Evolutionary conservation across 2,888 invertebrate species (phyloP).

Genomic region (Dichetophora obliterata): DNA sequence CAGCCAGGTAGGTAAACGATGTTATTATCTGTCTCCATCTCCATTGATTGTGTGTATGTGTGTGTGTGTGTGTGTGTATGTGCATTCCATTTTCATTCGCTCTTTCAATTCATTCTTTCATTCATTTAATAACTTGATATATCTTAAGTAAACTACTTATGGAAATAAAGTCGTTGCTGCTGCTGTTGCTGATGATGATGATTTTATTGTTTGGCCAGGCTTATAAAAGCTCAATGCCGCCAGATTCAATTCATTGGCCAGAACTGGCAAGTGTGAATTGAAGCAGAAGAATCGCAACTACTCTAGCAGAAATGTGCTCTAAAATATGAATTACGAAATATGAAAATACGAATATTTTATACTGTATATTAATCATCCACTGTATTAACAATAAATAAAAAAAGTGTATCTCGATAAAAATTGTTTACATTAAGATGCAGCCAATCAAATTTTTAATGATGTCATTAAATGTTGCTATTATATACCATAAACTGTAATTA

Average conservation of each 20-base stretch:
- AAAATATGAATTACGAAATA: no score
- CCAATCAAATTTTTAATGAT: background rate
- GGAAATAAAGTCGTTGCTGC: background rate
- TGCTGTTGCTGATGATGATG: background rate
- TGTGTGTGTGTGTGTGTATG: no score
- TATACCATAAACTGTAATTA: background rate
- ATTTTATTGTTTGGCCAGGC: constrained; percentile 9
- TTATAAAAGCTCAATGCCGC: background rate
- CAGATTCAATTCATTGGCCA: background rate
- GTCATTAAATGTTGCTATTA: background rate
- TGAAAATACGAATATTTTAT: no score
- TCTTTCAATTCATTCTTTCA: background rate
- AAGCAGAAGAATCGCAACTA: background rate
- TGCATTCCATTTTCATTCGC: background rate
- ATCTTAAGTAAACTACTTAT: background rate
- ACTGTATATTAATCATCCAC: no score
- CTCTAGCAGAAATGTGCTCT: no score
- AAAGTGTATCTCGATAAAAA: background rate
- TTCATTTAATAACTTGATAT: background rate
- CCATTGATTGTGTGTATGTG: no score
- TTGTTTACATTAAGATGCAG: background rate
- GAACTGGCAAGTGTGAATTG: background rate
- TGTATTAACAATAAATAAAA: no score
- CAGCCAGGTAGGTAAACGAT: background rate
- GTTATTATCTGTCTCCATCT: no score